phyloP scores from a whole-genome alignment of 2,113 vertebrate species.

The Azemiops feae region DNA sequence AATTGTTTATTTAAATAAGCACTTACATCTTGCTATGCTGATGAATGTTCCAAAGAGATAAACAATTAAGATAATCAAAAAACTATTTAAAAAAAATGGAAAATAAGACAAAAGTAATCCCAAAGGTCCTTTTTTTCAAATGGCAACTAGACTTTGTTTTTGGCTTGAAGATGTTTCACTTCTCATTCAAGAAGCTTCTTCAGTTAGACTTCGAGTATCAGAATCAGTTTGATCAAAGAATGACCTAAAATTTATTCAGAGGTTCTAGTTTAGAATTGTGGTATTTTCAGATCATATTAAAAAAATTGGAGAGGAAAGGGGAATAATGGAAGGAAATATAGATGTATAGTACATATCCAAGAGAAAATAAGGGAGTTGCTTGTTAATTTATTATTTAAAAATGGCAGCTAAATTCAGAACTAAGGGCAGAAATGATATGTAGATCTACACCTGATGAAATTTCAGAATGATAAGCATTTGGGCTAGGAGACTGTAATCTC shows the following conservation, averaged over 20 bases:
- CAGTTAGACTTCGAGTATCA: not conserved
- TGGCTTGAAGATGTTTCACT: not conserved
- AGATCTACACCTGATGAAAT: not conserved
- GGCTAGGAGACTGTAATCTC: not conserved
- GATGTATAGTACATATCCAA: too few relatives aligned
- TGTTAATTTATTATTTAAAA: not conserved
- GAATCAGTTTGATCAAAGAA: not conserved
- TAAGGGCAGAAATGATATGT: not conserved
- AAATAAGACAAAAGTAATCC: not conserved
- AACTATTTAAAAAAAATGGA: not conserved
- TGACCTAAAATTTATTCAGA: not conserved
- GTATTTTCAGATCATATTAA: not conserved
- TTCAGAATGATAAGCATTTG: not conserved
- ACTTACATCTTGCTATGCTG: not conserved
- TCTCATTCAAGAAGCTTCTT: too few relatives aligned
- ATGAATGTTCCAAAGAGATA: not conserved
- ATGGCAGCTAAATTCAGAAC: not conserved
- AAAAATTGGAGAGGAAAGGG: not conserved
- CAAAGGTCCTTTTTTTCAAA: not conserved
- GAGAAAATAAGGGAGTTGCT: not conserved
- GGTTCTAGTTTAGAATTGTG: conserved; percentile 3
- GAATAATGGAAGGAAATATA: not conserved
- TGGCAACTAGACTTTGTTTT: not conserved
- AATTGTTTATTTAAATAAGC: not conserved
- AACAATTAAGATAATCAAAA: not conserved